Evolutionary conservation across 2,113 vertebrate species (phyloP), one percentile per base, ranked within the genome.

Genomic region (Nesoenas mayeri): DNA sequence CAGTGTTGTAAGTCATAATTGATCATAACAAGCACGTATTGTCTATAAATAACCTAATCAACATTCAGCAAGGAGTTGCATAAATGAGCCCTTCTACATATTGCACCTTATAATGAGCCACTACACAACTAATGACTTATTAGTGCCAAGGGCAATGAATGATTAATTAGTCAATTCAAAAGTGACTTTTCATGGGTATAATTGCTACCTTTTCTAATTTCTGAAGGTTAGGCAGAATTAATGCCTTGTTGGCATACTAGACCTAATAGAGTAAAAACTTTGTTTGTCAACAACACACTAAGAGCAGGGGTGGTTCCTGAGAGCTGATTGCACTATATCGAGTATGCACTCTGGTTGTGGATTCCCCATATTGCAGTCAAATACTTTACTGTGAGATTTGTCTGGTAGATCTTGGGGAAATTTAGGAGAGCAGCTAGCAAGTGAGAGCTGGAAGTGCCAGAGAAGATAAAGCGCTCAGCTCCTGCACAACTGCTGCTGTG

Each of bases 81-180:
- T 96, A 96, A 97, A 96, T 97, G 90, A 98, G 93, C 38, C 57
- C 54, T 79, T 96, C 93, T 94, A 96, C 96, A 95, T 95, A 94
- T 62, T 92, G 72, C 83, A 96, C 91, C 88, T 97, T 97, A 97
- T 97, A 98, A 98, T 97, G 88, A 98, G 83, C 53, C 92, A 96
- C 94, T 96, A 95, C 74, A 95, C 95, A 94, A 93, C 95, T 97
- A 97, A 98, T 96, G 96, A 97, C 97, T 98, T 98, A 97, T 97
- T 98, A 98, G 96, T 96, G 95, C 94, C 95, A 95, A 28, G 89
- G 94, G 97, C 97, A 92, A 95, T 88, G 93, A 98, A 97, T 98
- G 97, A 98, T 98, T 98, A 98, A 98, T 98, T 97, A 98, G 97
- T 96, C 94, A 96, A 98, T 97, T 96, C 95, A 95, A 96, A 98